Evolutionary conservation across 2,888 invertebrate species (phyloP), one percentile per base, ranked within the genome.

Genomic region (Spilosoma lubricipeda): DNA sequence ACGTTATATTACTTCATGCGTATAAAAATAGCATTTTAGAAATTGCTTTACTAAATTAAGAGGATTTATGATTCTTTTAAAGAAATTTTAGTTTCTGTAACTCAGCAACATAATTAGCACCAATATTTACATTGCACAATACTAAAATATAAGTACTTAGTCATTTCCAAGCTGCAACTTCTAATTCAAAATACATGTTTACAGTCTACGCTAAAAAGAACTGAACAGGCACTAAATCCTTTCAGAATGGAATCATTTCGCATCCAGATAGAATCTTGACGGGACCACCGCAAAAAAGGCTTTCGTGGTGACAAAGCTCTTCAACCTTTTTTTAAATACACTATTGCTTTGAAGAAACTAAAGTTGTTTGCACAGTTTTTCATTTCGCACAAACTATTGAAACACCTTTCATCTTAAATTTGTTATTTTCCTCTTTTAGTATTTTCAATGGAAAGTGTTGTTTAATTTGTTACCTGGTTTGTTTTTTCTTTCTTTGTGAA

Each of bases 241-340:
- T 67, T 52, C 52, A 72, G 56, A 72, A 72, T 67, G 56, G 45
- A 30, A 66, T 67, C 67, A 56, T 67, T 72, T 30, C 36, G 33
- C 27, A 56, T 66, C 20, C 15, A 72, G 72, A 72, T 72, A 67
- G 56, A 72, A 56, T 20, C 65, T 66, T 67, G n/a, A 39, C 48
- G 39, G 30, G 30, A 18, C 7, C 18, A 27, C 30, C 63, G 30
- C 15, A 63, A 63, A 63, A 59, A 63, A 27, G 7, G 18, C 30
- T 63, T 30, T 30, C 18, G 30, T 30, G 63, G 63, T 63, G 63
- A 63, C 30, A 27, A 18, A 63, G 63, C 27, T 63, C 63, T 30
- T 63, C 5, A 30, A 30, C 30, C 63, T 30, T 63, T 30, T 63
- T 63, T 30, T 18, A 18, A 30, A 63, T 18, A 30, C 7, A 30